phyloP scores from a whole-genome alignment of 2,888 invertebrate species.

The Archips crataeganus region DNA sequence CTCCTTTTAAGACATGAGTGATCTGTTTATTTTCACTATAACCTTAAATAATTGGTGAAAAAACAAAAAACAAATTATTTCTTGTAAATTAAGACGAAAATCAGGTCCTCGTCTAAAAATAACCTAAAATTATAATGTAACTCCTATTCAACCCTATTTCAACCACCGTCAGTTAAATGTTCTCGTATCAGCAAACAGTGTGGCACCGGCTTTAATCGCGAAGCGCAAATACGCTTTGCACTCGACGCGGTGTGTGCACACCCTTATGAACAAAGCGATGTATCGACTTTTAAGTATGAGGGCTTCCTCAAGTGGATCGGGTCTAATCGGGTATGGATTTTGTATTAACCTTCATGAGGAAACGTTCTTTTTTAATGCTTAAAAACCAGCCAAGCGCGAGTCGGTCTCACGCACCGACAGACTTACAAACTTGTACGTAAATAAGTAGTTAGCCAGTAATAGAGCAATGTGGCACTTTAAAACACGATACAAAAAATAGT shows the following conservation, averaged over 20 bases:
- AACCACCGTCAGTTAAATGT: slow-evolving; percentile 27
- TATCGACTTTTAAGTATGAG: slow-evolving; percentile 37
- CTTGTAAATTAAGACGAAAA: too few relatives aligned
- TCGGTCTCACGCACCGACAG: too few relatives aligned
- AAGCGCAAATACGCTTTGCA: slow-evolving; percentile 81
- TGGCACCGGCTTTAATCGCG: slow-evolving; percentile 72
- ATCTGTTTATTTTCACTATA: too few relatives aligned
- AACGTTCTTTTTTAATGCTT: background rate
- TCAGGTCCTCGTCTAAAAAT: background rate
- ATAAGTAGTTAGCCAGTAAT: too few relatives aligned
- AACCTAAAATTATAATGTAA: background rate
- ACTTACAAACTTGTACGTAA: too few relatives aligned
- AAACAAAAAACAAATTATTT: too few relatives aligned
- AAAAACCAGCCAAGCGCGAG: too few relatives aligned
- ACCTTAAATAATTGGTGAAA: too few relatives aligned
- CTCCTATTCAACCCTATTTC: slow-evolving; percentile 2
- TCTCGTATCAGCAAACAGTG: slow-evolving; percentile 32
- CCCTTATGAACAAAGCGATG: slow-evolving; percentile 73
- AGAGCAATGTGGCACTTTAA: too few relatives aligned
- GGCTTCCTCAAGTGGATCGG: slow-evolving; percentile 15
- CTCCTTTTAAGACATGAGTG: too few relatives aligned
- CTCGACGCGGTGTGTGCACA: slow-evolving; percentile 75
- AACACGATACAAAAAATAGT: too few relatives aligned
- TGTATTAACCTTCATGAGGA: background rate
- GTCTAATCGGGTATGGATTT: background rate